A percentile compares a stretch with the other conserved stretches of the same genome.
Evolutionary conservation across 2,888 invertebrate species (phyloP).

Genomic region (Dynastes hyllus): DNA sequence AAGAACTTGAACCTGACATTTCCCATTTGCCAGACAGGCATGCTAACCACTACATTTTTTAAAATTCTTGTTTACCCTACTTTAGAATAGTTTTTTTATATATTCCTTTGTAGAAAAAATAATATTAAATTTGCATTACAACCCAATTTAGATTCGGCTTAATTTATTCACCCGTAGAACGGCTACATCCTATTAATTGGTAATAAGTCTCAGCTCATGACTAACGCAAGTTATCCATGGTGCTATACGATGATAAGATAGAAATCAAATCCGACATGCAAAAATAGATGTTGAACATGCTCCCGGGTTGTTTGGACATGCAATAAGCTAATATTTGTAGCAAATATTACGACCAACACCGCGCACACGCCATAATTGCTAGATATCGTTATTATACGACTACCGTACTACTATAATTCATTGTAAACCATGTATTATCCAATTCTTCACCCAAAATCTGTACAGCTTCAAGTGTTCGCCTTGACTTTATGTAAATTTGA

Average conservation of each 20-base stretch:
- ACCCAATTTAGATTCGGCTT: too few species aligned
- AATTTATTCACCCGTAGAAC: too few species aligned
- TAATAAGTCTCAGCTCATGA: neutral
- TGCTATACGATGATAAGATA: neutral
- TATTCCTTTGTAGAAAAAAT: too few species aligned
- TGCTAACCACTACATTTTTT: too few species aligned
- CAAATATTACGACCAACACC: neutral
- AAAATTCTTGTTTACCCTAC: too few species aligned
- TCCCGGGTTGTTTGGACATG: too few species aligned
- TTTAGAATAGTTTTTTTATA: too few species aligned
- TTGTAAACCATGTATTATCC: neutral
- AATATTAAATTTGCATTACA: too few species aligned
- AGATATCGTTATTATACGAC: neutral
- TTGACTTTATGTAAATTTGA: conserved; percentile 7
- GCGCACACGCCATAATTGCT: neutral
- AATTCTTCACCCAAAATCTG: neutral
- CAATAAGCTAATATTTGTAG: neutral
- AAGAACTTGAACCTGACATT: too few species aligned
- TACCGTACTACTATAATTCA: neutral
- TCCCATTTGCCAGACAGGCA: too few species aligned
- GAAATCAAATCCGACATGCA: neutral
- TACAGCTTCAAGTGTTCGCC: neutral
- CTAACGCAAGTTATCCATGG: neutral
- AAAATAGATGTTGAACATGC: neutral
- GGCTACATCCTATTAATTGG: neutral